These are phyloP conservation scores for Drosophila burlai DNA, from an alignment of 1,140 invertebrate species.

Conservation along the genomic window DNA sequence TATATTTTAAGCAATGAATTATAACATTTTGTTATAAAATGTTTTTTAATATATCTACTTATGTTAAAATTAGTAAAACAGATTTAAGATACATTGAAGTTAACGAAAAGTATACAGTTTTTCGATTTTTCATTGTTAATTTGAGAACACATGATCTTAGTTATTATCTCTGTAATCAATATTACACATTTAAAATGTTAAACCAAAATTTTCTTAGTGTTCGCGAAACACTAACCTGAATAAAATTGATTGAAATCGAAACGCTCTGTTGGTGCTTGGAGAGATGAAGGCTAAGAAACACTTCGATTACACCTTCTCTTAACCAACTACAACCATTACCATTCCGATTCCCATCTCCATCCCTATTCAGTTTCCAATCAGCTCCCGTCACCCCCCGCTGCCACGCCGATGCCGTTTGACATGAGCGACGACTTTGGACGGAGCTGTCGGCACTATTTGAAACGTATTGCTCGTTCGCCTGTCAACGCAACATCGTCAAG, in stretches of 20 bases:
- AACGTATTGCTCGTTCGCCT: constrained; percentile 73
- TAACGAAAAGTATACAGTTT: no score
- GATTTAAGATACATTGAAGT: no score
- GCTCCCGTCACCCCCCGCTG: constrained; percentile 2
- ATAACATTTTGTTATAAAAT: no score
- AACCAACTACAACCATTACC: neutral
- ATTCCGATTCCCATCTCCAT: neutral
- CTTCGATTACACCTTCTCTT: constrained; percentile 10
- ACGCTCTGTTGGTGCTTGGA: constrained; percentile 15
- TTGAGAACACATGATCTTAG: neutral
- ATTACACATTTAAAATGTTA: no score
- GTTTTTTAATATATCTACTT: no score
- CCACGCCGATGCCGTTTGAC: constrained; percentile 60
- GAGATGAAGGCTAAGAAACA: constrained; percentile 4
- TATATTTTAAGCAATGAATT: no score
- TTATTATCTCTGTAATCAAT: neutral
- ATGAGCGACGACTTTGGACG: constrained; percentile 58
- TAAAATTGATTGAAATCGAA: constrained; percentile 66
- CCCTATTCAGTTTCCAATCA: constrained; percentile 9
- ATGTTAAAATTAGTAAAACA: no score
- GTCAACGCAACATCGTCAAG: constrained; percentile 62
- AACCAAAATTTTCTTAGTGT: constrained; percentile 31
- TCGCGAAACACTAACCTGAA: constrained; percentile 33
- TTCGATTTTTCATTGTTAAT: neutral
- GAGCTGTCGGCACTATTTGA: constrained; percentile 67